Evolutionary conservation across 1,140 invertebrate species (phyloP).

Genomic region (Drosophila kurseongensis): DNA sequence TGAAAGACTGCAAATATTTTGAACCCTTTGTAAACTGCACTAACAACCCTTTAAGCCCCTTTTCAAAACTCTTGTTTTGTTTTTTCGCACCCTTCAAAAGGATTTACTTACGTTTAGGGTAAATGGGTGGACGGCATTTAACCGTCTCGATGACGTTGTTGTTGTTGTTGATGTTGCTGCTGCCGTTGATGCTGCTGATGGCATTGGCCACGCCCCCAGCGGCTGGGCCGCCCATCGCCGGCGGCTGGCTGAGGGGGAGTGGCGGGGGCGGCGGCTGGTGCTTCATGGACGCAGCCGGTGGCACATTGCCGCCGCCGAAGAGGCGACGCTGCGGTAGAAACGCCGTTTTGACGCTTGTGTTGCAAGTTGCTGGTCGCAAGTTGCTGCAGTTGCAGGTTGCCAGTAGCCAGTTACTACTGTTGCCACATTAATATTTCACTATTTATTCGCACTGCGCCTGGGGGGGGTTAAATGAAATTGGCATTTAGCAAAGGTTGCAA

Average conservation of each 20-base stretch:
- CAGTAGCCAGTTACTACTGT: conserved; percentile 3
- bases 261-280: conserved; percentile 60
- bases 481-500: conserved; percentile 6
- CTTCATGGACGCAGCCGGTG: conserved; percentile 47
- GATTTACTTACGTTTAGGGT: conserved; percentile 73
- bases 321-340: conserved; percentile 73
- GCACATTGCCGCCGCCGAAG: conserved; percentile 65
- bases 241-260: conserved; percentile 56
- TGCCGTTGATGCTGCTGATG: conserved; percentile 49
- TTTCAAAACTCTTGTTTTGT: not conserved
- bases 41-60: not conserved
- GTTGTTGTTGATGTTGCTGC: conserved; percentile 38
- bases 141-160: conserved; percentile 44
- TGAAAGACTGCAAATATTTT: not conserved
- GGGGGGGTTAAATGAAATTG: conserved; percentile 9
- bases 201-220: conserved; percentile 43
- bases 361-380: conserved; percentile 17
- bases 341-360: conserved; percentile 64
- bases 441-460: not conserved
- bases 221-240: conserved; percentile 28
- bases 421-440: conserved; percentile 11
- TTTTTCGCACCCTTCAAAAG: conserved; percentile 3
- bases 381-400: conserved; percentile 6
- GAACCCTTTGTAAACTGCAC: not conserved
- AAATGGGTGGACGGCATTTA: conserved; percentile 61